A percentile compares a stretch with the other conserved stretches of the same genome.
Conservation (phyloP, 2,797 vertebrate genomes). For the Psittacula echo region DNA sequence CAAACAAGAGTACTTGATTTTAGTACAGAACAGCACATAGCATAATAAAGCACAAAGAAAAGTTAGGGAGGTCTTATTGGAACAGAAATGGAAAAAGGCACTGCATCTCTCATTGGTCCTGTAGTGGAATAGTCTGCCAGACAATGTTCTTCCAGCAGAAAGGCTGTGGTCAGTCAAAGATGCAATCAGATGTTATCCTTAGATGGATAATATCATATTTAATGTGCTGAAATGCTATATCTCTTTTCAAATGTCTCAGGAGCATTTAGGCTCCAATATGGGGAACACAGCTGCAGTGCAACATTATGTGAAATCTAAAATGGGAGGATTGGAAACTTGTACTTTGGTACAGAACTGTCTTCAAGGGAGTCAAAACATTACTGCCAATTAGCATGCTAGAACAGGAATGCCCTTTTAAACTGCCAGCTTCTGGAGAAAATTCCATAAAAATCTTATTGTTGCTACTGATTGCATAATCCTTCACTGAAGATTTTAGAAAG, state of each 20-base stretch:
- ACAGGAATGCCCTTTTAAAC: neutral
- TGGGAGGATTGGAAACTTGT: neutral
- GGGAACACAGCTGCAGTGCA: neutral
- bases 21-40: neutral
- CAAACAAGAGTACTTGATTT: neutral
- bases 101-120: neutral
- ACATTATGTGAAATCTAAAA: neutral
- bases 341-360: neutral
- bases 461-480: neutral
- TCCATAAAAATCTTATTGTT: neutral
- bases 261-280: neutral
- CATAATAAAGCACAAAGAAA: neutral
- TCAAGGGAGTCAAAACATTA: neutral
- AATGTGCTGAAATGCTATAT: neutral
- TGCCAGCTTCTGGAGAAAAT: neutral
- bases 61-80: neutral
- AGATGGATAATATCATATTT: neutral
- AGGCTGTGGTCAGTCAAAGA: neutral
- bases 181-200: neutral
- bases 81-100: neutral
- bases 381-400: neutral
- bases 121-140: neutral
- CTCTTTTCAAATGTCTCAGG: neutral
- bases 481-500: neutral
- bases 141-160: neutral